phyloP scores from a whole-genome alignment of 2,113 vertebrate genomes.

The Rhinogobius similis region DNA sequence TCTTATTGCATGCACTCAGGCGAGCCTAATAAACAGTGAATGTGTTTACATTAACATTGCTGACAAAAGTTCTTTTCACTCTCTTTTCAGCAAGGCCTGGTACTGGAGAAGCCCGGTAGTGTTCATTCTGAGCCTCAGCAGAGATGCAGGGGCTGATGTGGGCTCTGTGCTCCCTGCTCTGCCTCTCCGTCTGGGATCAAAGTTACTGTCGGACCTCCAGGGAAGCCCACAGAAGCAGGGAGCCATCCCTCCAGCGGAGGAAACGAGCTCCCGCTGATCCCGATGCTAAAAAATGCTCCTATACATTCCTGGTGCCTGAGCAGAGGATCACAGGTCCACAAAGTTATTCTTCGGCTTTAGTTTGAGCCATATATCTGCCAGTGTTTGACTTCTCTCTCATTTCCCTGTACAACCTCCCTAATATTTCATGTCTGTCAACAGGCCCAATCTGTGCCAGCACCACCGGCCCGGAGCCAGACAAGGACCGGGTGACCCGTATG shows the following conservation, averaged over 20 bases:
- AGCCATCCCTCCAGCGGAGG: conserved; percentile 48
- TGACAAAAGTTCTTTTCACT: conserved; percentile 9
- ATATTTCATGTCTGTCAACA: conserved; percentile 44
- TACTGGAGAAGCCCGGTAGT: conserved; percentile 41
- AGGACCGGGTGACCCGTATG: conserved; percentile 92
- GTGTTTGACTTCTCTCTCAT: not conserved
- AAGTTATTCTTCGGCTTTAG: not conserved
- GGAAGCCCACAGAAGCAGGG: conserved; percentile 57
- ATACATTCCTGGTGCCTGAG: conserved; percentile 94
- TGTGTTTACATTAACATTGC: conserved; percentile 11
- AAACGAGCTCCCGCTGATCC: conserved; percentile 80
- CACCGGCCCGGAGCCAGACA: conserved; percentile 82
- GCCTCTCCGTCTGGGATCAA: conserved; percentile 74
- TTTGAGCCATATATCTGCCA: conserved; percentile 1
- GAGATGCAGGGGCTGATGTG: conserved; percentile 83
- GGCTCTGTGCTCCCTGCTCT: conserved; percentile 82
- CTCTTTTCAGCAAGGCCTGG: conserved; percentile 49
- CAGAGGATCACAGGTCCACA: conserved; percentile 86
- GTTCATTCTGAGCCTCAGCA: conserved; percentile 51
- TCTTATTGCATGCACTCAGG: conserved; percentile 7
- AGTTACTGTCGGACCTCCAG: conserved; percentile 68
- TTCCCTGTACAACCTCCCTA: conserved; percentile 18
- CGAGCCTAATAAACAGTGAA: conserved; percentile 11
- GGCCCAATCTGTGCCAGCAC: conserved; percentile 95
- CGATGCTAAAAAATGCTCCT: conserved; percentile 88